A percentile compares a stretch with the other conserved stretches of the same genome.
Conservation (phyloP, 2,888 invertebrate genomes). For the Pseudococcus viburni region DNA sequence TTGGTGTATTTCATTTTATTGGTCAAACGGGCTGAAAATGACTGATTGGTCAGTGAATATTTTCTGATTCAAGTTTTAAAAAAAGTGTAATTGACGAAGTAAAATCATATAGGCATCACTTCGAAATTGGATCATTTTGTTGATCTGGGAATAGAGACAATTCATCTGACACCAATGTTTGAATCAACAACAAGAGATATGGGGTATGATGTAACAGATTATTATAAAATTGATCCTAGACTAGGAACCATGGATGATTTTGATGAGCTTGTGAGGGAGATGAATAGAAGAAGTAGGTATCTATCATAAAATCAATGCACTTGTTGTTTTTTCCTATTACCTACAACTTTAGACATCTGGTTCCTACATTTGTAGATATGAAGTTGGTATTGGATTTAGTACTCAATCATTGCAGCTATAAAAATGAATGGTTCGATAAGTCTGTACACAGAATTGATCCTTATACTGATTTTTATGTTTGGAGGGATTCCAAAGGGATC, state of each 20-base stretch:
- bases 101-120: neutral
- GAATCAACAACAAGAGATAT: neutral
- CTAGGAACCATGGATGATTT: neutral
- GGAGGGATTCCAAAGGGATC: constrained; percentile 74
- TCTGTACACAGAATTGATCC: too few relatives aligned
- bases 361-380: neutral
- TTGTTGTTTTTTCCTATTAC: too few relatives aligned
- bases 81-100: too few relatives aligned
- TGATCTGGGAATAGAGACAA: neutral
- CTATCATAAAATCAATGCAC: too few relatives aligned
- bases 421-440: too few relatives aligned
- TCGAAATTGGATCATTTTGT: neutral
- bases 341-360: too few relatives aligned
- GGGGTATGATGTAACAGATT: neutral
- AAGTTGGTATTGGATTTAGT: neutral
- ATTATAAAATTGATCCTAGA: neutral
- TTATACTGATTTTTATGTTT: constrained; percentile 71
- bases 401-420: neutral
- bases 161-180: neutral
- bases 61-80: too few relatives aligned
- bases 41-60: too few relatives aligned
- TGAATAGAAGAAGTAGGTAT: neutral
- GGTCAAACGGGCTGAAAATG: too few relatives aligned
- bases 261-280: neutral
- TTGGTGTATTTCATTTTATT: too few relatives aligned